A percentile compares a stretch with the other conserved stretches of the same genome.
These are phyloP conservation scores for Mesoclemmys tuberculata DNA, from an alignment of 2,113 vertebrate species.

Conservation along the genomic window DNA sequence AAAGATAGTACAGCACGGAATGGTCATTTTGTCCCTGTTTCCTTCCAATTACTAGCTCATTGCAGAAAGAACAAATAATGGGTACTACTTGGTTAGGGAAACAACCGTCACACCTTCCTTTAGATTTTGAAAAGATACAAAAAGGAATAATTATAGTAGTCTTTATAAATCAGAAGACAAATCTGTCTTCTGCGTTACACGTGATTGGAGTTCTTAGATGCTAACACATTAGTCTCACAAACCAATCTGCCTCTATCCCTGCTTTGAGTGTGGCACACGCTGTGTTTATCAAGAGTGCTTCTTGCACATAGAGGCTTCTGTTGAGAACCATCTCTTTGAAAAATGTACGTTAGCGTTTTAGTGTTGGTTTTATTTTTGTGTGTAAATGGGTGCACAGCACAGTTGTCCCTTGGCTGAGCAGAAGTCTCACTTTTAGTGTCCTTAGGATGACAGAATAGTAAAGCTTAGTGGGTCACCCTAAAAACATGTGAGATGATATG, in stretches of 20 bases:
- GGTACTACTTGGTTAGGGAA: not conserved
- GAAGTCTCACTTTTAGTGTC: constrained; percentile 41
- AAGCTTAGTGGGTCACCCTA: constrained; percentile 51
- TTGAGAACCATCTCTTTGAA: not conserved
- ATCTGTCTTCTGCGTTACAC: not conserved
- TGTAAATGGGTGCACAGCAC: not conserved
- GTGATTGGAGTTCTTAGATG: not conserved
- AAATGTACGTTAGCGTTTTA: not conserved
- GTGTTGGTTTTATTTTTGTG: not conserved
- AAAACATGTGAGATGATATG: constrained; percentile 59
- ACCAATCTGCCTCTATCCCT: not conserved
- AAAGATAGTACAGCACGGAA: not conserved
- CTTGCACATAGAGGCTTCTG: not conserved
- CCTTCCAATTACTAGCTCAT: not conserved
- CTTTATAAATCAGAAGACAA: not conserved
- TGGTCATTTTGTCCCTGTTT: not conserved
- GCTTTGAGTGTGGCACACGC: not conserved
- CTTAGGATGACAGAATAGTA: constrained; percentile 24
- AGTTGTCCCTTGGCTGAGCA: not conserved
- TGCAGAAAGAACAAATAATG: not conserved
- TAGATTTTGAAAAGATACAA: not conserved
- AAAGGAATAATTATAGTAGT: not conserved
- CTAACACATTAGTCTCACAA: not conserved
- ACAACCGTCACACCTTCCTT: not conserved
- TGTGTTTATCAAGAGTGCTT: not conserved